Base-by-base conservation (phyloP, 2,113 vertebrate genomes). In the Pavo muticus region DNA sequence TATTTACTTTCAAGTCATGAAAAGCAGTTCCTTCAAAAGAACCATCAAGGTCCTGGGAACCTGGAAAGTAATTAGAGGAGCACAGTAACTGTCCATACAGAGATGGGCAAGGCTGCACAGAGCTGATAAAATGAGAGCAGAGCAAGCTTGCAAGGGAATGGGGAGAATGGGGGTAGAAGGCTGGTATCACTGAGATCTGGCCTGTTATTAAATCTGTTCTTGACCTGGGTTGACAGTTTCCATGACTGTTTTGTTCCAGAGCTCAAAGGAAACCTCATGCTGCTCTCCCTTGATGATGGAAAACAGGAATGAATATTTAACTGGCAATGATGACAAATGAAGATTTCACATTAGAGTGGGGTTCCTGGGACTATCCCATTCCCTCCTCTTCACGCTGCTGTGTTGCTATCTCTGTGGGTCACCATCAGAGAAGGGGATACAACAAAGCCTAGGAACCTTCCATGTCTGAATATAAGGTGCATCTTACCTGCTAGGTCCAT, bases 1-100 rank as follows among this genome's bases (percentile, higher is more conserved):
- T 88, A 84, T 96, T 95, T 95, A 91, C 69, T 96, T 96, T 93
- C 69, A 80, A 84, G 78, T 71, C 69, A 90, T 87, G 84, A 92
- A 97, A 95, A 95, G 20, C n/a, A 91, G 47, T 48, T 89, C 42
- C 74, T 94, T 92, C 81, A 73, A 95, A 94, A 86, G 63, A 94
- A 72, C 37, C 2, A 5, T 61, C 0, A 10, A 92, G 93, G 82
- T 92, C 91, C 90, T 97, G 94, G 91, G 97, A 97, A 93, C 73
- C 71, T 96, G 91, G 54, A 72, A 91, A 79, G 11, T 69, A 76
- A 52, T 87, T 92, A 63, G n/a, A 95, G 70, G 87, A 80, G 11
- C 1, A 2, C 4, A 11, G 52, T 40, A 77, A 76, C 17, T 14
- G 63, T 69, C 39, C 57, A 60, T 76, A n/a, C 73, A 87, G 67